Evolutionary conservation across 2,888 invertebrate genomes (phyloP).

Genomic region (Hipparchia sbordonii): DNA sequence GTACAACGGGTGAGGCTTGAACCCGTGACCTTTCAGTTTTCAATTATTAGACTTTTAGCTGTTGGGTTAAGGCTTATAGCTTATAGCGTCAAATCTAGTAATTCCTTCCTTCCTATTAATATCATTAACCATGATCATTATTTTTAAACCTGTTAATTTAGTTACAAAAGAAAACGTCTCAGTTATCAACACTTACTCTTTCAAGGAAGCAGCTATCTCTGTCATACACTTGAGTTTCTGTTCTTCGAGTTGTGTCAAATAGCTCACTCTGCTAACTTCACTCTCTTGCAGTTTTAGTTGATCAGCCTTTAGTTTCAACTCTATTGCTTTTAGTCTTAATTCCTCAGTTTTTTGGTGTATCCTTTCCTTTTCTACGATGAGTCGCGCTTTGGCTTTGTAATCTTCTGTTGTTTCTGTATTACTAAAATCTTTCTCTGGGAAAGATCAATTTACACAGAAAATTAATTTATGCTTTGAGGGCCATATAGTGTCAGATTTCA

Average conservation of each 20-base stretch:
- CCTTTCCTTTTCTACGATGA: slow-evolving; percentile 9
- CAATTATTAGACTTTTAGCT: no score
- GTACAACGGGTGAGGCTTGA: no score
- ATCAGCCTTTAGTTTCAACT: slow-evolving; percentile 16
- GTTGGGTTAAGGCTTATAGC: no score
- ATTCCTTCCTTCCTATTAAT: no score
- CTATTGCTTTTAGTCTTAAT: slow-evolving; percentile 15
- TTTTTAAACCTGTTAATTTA: no score
- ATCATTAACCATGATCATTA: no score
- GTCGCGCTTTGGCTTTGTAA: background rate
- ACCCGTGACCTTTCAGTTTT: no score
- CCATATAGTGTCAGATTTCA: no score
- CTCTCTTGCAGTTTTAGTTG: slow-evolving; percentile 18
- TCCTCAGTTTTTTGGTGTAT: slow-evolving; percentile 17
- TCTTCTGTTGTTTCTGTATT: background rate
- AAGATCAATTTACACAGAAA: background rate
- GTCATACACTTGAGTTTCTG: slow-evolving; percentile 18
- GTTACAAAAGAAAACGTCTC: background rate
- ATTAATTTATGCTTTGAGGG: background rate
- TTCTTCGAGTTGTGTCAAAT: slow-evolving; percentile 15
- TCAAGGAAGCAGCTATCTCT: slow-evolving; percentile 19
- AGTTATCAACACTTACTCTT: slow-evolving; percentile 12
- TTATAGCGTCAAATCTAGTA: no score
- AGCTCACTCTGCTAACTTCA: slow-evolving; percentile 12
- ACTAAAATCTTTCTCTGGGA: background rate